These are phyloP conservation scores for Hydrotaea cyrtoneurina DNA, from an alignment of 2,888 invertebrate species.

Conservation along the genomic window DNA sequence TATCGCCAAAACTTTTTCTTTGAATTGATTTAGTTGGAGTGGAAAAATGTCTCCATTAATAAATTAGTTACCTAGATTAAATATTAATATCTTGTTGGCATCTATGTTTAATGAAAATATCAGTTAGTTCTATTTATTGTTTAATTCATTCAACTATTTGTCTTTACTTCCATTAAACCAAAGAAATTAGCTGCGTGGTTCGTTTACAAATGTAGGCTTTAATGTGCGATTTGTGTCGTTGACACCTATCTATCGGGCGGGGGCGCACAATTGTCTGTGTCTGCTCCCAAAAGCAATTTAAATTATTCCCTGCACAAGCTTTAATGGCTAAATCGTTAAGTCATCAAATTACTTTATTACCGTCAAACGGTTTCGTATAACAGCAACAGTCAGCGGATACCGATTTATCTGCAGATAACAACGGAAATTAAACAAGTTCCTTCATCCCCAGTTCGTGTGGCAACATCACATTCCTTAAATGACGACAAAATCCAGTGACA, in stretches of 20 bases:
- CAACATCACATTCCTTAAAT: background rate
- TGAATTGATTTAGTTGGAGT: too few species aligned
- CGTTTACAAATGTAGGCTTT: background rate
- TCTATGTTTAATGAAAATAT: too few species aligned
- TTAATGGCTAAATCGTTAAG: background rate
- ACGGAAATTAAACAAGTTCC: constrained; percentile 39
- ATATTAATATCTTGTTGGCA: too few species aligned
- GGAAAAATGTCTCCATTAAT: too few species aligned
- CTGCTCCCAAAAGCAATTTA: background rate
- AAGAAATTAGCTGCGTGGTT: too few species aligned
- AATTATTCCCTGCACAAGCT: background rate
- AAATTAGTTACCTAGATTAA: too few species aligned
- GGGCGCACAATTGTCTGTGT: too few species aligned
- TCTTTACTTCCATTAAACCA: too few species aligned
- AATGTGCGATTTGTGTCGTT: background rate
- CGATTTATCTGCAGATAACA: constrained; percentile 15
- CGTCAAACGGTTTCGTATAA: constrained; percentile 12
- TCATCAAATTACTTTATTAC: constrained; percentile 30
- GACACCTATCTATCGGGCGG: too few species aligned
- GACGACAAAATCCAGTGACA: constrained; percentile 1
- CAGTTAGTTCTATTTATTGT: too few species aligned
- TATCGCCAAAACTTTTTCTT: too few species aligned
- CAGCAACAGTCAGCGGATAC: constrained; percentile 8
- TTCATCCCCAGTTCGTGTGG: background rate
- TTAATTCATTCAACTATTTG: too few species aligned